These are phyloP conservation scores for Leucophenga maculata DNA, from an alignment of 2,888 invertebrate species.

Conservation along the genomic window DNA sequence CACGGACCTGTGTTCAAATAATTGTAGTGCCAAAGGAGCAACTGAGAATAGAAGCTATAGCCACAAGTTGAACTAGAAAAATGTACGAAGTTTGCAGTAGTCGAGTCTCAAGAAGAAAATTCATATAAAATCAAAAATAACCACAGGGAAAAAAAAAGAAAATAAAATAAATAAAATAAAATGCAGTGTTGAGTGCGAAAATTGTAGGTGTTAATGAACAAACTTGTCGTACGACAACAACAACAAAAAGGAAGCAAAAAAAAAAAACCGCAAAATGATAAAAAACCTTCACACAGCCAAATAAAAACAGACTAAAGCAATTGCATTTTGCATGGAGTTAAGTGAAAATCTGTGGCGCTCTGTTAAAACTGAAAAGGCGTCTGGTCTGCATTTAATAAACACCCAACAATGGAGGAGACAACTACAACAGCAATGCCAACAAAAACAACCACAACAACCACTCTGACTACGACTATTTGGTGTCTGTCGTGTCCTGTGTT, in stretches of 20 bases:
- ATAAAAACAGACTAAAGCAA: conserved; percentile 19
- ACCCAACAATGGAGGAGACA: conserved; percentile 17
- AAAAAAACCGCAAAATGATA: conserved; percentile 57
- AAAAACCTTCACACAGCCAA: conserved; percentile 41
- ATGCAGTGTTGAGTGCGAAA: conserved; percentile 20
- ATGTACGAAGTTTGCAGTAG: conserved; percentile 26
- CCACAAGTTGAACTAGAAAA: conserved; percentile 1
- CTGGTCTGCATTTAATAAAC: conserved; percentile 25
- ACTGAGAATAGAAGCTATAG: conserved; percentile 32
- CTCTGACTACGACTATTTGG: not conserved
- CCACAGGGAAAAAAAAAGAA: conserved; percentile 7
- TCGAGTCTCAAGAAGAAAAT: conserved; percentile 1
- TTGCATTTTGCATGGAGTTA: not conserved
- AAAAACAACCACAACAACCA: not conserved
- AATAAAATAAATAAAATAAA: too few relatives aligned
- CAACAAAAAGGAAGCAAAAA: conserved; percentile 33
- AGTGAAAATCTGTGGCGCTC: too few relatives aligned
- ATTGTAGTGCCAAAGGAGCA: not conserved
- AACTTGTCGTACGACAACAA: conserved; percentile 55
- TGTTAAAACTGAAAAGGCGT: not conserved
- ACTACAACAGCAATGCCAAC: too few relatives aligned
- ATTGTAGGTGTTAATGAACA: conserved; percentile 67
- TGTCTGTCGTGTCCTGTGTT: conserved; percentile 20
- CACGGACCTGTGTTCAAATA: conserved; percentile 49
- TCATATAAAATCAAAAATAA: conserved; percentile 19